Evolutionary conservation across 1,140 invertebrate genomes (phyloP).

Genomic region (Nasonia longicornis): DNA sequence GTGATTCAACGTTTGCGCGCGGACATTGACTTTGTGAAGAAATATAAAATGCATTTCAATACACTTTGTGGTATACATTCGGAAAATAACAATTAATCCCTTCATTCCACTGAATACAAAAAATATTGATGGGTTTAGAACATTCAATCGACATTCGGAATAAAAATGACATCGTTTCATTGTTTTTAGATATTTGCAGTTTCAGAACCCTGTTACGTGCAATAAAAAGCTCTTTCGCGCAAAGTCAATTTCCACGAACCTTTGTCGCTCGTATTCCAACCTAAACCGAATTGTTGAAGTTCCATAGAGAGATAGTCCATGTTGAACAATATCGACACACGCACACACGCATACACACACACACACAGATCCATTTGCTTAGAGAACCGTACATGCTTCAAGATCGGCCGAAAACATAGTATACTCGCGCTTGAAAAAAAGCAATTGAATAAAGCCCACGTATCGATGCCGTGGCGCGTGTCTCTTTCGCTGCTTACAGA

Average conservation of each 20-base stretch:
- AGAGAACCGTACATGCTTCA: conserved; percentile 35
- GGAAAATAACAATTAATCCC: too few relatives aligned
- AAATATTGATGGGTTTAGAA: too few relatives aligned
- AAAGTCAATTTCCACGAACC: conserved; percentile 20
- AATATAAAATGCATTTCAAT: too few relatives aligned
- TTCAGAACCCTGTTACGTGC: too few relatives aligned
- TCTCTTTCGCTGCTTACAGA: conserved; percentile 37
- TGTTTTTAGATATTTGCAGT: too few relatives aligned
- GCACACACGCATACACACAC: background rate
- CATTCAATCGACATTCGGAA: too few relatives aligned
- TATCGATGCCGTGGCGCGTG: conserved; percentile 11
- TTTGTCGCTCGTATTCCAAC: background rate
- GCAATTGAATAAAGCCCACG: conserved; percentile 1
- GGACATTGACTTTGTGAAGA: conserved; percentile 20
- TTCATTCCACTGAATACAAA: too few relatives aligned
- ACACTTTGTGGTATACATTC: too few relatives aligned
- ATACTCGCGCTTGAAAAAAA: background rate
- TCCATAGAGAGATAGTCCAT: conserved; percentile 32
- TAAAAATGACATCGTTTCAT: too few relatives aligned
- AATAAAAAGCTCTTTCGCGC: too few relatives aligned
- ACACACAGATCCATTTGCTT: background rate
- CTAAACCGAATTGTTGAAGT: conserved; percentile 26
- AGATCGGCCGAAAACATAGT: background rate
- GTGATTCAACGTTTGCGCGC: background rate
- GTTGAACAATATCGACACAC: conserved; percentile 1